These are phyloP conservation scores for Oscheius myriophilus DNA, from an alignment of 2,888 invertebrate genomes.

Conservation along the genomic window DNA sequence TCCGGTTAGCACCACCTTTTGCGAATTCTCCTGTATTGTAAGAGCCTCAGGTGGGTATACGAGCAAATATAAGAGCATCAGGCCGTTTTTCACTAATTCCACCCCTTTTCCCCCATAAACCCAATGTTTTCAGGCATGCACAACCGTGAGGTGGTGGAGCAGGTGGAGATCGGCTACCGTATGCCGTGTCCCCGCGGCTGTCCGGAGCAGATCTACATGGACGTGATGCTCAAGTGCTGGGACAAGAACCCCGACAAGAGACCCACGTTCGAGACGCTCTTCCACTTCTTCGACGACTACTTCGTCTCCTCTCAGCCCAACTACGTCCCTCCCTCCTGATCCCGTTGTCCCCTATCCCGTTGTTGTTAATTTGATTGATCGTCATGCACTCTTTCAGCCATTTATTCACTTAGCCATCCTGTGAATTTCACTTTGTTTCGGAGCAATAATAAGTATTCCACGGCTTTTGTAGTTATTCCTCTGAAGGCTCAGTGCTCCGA, in stretches of 20 bases:
- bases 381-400: too few species aligned
- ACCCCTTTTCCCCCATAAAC: not conserved
- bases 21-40: too few species aligned
- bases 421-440: too few species aligned
- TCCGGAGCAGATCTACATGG: conserved; percentile 90
- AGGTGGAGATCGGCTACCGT: conserved; percentile 93
- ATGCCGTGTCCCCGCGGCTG: conserved; percentile 89
- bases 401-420: too few species aligned
- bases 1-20: too few species aligned
- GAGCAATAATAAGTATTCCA: too few species aligned
- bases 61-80: not conserved
- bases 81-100: too few species aligned
- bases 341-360: too few species aligned
- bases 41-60: too few species aligned
- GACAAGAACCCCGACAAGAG: conserved; percentile 87
- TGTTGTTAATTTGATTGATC: too few species aligned
- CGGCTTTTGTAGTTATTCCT: too few species aligned
- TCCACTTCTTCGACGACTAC: conserved; percentile 93
- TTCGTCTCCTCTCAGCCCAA: conserved; percentile 95
- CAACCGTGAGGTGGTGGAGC: conserved; percentile 94
- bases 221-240: conserved; percentile 92
- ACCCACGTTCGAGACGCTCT: conserved; percentile 94
- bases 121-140: conserved; percentile 80
- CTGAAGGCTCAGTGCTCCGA: too few species aligned
- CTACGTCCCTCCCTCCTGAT: conserved; percentile 75